Evolutionary conservation across 1,140 invertebrate species (phyloP).

Genomic region (Teleogryllus occipitalis): DNA sequence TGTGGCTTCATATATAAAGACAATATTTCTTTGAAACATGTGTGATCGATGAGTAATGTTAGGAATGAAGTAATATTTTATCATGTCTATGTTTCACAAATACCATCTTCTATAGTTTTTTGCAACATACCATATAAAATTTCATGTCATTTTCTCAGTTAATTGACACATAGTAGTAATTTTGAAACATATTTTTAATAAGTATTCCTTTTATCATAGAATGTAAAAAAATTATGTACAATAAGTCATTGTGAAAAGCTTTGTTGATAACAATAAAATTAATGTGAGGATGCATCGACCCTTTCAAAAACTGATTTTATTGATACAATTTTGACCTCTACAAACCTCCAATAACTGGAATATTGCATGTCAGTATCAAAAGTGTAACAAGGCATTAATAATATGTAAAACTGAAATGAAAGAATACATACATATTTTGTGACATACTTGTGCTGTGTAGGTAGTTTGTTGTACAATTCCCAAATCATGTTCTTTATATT

Average conservation of each 20-base stretch:
- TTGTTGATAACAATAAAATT: neutral
- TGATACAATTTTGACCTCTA: neutral
- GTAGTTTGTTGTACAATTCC: neutral
- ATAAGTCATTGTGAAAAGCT: neutral
- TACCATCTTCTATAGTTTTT: no score
- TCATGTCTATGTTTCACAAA: no score
- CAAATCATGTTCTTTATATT: neutral
- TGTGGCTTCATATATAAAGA: neutral
- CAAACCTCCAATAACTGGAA: neutral
- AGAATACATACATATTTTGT: conserved; percentile 6
- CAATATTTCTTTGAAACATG: neutral
- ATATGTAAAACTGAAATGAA: neutral
- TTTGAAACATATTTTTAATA: no score
- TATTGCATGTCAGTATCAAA: neutral
- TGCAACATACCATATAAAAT: no score
- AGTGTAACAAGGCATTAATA: neutral
- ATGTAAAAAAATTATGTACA: no score
- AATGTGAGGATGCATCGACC: neutral
- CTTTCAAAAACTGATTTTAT: neutral
- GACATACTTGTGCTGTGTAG: neutral
- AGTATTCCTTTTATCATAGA: no score
- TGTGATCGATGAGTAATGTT: no score
- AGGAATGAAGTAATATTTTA: no score
- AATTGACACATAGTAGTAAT: no score
- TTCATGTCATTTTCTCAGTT: no score